These are phyloP conservation scores for Cryptocephalus primarius DNA, from an alignment of 2,888 invertebrate species.

Conservation along the genomic window DNA sequence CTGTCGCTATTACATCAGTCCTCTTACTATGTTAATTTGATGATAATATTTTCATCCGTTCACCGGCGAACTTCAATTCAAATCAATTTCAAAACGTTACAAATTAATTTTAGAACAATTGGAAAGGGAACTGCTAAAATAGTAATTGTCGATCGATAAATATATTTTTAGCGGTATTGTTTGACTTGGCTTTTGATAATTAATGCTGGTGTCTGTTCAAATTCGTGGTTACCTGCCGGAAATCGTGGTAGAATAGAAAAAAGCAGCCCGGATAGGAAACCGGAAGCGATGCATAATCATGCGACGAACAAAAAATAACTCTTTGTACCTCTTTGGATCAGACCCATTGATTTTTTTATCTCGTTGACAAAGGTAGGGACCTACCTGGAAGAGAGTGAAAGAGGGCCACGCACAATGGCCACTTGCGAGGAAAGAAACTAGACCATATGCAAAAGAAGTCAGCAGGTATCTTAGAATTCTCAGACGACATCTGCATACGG, in stretches of 20 bases:
- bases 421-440: constrained; percentile 15
- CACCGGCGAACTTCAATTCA: no score
- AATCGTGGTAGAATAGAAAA: not conserved
- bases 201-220: no score
- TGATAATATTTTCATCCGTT: no score
- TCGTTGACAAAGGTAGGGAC: not conserved
- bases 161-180: no score
- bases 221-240: no score
- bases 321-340: not conserved
- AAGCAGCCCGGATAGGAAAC: not conserved
- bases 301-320: not conserved
- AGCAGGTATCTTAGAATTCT: constrained; percentile 28
- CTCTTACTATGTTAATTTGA: no score
- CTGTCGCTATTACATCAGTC: no score
- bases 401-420: constrained; percentile 6
- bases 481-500: constrained; percentile 29
- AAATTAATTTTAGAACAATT: no score
- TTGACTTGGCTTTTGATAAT: no score
- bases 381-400: constrained; percentile 3
- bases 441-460: constrained; percentile 33
- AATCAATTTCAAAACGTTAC: no score
- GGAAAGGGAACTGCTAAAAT: no score
- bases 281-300: not conserved
- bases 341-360: constrained; percentile 13
- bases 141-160: no score